Conservation (phyloP, 2,113 vertebrate genomes). For the Alaudala cheleensis region DNA sequence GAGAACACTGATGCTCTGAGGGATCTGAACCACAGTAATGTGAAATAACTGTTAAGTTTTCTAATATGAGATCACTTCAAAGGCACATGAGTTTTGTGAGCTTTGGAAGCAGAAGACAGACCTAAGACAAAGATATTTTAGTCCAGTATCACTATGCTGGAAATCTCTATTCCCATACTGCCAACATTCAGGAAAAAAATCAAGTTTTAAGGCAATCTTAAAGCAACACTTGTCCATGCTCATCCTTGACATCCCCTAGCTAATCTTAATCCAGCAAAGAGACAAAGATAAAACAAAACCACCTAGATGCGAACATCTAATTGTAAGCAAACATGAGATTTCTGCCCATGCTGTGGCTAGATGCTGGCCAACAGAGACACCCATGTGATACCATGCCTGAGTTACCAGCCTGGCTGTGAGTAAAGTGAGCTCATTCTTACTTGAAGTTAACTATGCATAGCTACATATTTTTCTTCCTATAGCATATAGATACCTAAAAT, state of each 20-base stretch:
- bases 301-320: background rate
- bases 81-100: background rate
- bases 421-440: background rate
- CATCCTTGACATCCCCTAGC: background rate
- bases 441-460: background rate
- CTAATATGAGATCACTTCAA: background rate
- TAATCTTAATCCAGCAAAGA: background rate
- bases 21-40: background rate
- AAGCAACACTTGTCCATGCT: background rate
- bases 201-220: background rate
- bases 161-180: background rate
- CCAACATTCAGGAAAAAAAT: background rate
- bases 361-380: background rate
- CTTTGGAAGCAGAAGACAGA: background rate
- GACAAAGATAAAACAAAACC: background rate
- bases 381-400: fast-evolving
- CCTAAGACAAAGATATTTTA: background rate
- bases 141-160: fast-evolving
- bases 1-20: background rate
- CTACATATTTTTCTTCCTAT: background rate
- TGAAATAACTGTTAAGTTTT: background rate
- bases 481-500: background rate
- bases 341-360: background rate
- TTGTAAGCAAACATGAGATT: background rate
- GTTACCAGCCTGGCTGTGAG: background rate